Conservation (phyloP, 2,888 invertebrate genomes). For the Drosophila cracens region DNA sequence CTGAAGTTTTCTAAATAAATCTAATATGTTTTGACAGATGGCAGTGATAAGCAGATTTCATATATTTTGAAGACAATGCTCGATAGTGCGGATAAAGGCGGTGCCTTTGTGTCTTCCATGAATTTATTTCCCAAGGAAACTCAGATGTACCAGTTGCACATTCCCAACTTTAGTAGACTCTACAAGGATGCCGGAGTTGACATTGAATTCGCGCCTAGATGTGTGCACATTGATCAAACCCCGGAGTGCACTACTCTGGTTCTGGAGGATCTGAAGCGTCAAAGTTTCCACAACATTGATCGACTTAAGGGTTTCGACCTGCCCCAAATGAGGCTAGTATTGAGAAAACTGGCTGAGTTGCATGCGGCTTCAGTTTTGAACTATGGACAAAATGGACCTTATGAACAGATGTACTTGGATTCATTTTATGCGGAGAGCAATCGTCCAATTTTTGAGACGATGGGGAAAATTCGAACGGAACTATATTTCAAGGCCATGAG, state of each 20-base stretch:
- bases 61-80: conserved; percentile 79
- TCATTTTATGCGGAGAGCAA: conserved; percentile 49
- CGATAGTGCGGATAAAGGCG: conserved; percentile 43
- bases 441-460: conserved; percentile 38
- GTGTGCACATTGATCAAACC: conserved; percentile 60
- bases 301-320: conserved; percentile 78
- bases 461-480: conserved; percentile 30
- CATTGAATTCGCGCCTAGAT: conserved; percentile 72
- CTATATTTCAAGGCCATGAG: conserved; percentile 52
- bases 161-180: conserved; percentile 71
- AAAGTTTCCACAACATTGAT: conserved; percentile 70
- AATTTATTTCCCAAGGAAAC: conserved; percentile 80
- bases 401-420: conserved; percentile 38
- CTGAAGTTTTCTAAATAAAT: not conserved
- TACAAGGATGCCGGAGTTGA: conserved; percentile 70
- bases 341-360: conserved; percentile 77
- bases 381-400: conserved; percentile 64
- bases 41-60: conserved; percentile 55
- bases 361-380: conserved; percentile 81
- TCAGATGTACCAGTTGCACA: conserved; percentile 71
- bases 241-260: conserved; percentile 68
- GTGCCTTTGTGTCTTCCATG: conserved; percentile 58
- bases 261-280: conserved; percentile 74
- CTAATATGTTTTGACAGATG: conserved; percentile 47
- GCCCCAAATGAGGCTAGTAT: conserved; percentile 67